These are phyloP conservation scores for Entomobrya multifasciata DNA, from an alignment of 2,888 invertebrate species.

Conservation along the genomic window DNA sequence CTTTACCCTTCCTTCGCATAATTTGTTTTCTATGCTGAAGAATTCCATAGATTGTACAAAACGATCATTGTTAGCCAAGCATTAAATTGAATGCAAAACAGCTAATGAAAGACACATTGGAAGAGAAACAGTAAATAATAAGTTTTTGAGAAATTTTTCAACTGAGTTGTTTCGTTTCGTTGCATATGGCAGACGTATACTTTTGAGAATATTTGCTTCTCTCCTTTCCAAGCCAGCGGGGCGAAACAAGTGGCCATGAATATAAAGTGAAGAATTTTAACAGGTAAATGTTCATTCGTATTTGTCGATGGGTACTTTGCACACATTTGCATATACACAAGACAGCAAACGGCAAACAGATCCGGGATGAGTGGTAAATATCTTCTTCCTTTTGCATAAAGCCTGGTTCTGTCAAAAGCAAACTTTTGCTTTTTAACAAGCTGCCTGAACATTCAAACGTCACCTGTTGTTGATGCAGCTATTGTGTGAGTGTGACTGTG, in stretches of 20 bases:
- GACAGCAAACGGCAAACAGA: constrained; percentile 31
- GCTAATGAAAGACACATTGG: constrained; percentile 21
- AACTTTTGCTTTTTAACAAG: constrained; percentile 24
- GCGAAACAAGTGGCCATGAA: constrained; percentile 63
- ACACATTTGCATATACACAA: constrained; percentile 25
- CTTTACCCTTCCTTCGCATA: not conserved
- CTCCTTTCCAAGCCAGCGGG: constrained; percentile 61
- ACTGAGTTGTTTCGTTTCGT: not conserved
- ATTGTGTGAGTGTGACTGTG: not conserved
- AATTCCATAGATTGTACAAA: no score
- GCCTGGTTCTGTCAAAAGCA: constrained; percentile 57
- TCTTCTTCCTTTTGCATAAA: constrained; percentile 34
- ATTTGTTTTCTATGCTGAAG: not conserved
- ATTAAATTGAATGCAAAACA: constrained; percentile 7
- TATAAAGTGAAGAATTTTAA: constrained; percentile 54
- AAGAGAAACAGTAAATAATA: not conserved
- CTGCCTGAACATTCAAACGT: not conserved
- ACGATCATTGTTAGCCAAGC: not conserved
- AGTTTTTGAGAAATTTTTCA: not conserved
- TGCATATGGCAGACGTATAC: constrained; percentile 56
- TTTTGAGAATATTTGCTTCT: not conserved
- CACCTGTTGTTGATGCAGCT: constrained; percentile 30
- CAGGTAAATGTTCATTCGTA: constrained; percentile 17
- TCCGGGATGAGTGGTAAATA: constrained; percentile 64
- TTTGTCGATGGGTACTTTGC: constrained; percentile 47